Evolutionary conservation across 2,888 invertebrate genomes (phyloP).

Genomic region (Elmis aenea): DNA sequence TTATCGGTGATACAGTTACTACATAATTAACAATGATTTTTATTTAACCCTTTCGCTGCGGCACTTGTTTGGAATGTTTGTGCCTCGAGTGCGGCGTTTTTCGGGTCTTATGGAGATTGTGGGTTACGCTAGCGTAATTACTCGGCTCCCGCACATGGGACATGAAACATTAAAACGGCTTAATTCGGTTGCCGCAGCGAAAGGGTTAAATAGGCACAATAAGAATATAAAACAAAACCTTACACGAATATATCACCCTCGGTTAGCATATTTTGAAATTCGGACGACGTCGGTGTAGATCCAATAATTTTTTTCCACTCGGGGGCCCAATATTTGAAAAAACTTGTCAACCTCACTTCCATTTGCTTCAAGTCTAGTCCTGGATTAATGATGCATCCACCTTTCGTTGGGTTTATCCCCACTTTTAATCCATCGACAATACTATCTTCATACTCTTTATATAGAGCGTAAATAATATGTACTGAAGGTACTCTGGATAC

Average conservation of each 20-base stretch:
- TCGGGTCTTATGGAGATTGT: too few species aligned
- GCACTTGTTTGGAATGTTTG: too few species aligned
- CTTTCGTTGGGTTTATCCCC: slow-evolving; percentile 46
- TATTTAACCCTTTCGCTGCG: too few species aligned
- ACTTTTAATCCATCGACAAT: slow-evolving; percentile 56
- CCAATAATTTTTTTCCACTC: slow-evolving; percentile 47
- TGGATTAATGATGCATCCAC: slow-evolving; percentile 66
- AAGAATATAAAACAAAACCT: slow-evolving; percentile 29
- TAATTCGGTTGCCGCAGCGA: too few species aligned
- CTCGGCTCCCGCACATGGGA: too few species aligned
- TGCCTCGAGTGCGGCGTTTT: too few species aligned
- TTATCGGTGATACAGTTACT: too few species aligned
- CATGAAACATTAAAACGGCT: too few species aligned
- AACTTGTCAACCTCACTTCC: slow-evolving; percentile 47
- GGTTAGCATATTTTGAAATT: slow-evolving; percentile 50
- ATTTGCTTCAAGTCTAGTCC: slow-evolving; percentile 50
- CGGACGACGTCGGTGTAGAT: slow-evolving; percentile 49
- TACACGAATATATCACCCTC: slow-evolving; percentile 57
- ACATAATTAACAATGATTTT: too few species aligned
- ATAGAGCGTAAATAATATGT: slow-evolving; percentile 60
- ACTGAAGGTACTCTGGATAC: slow-evolving; percentile 71
- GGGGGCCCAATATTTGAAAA: slow-evolving; percentile 50
- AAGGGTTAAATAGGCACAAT: too few species aligned
- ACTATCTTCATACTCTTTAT: slow-evolving; percentile 53
- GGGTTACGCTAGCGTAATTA: too few species aligned